phyloP scores from a whole-genome alignment of 1,140 invertebrate genomes.

The Monomorium pharaonis region DNA sequence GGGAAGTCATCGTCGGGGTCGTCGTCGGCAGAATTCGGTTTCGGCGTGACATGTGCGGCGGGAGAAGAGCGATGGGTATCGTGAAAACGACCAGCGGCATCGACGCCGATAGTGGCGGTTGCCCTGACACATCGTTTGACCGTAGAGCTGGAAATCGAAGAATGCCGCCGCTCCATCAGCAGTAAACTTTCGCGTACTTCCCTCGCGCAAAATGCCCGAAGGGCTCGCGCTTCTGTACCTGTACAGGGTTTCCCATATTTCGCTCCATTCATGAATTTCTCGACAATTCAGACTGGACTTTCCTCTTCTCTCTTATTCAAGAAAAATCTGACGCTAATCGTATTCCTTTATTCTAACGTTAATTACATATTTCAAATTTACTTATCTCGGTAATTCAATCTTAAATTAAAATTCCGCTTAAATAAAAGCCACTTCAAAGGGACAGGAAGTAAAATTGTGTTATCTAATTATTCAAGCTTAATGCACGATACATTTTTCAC shows the following conservation, averaged over 20 bases:
- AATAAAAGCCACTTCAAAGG: slow-evolving; percentile 1
- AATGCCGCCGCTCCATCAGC: slow-evolving; percentile 72
- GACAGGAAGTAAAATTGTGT: background rate
- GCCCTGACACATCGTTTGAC: slow-evolving; percentile 67
- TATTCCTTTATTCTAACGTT: background rate
- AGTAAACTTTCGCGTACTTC: slow-evolving; percentile 73
- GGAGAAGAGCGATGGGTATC: slow-evolving; percentile 50
- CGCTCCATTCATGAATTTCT: background rate
- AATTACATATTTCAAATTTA: slow-evolving; percentile 1
- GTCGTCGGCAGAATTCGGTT: slow-evolving; percentile 31
- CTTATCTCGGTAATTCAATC: background rate
- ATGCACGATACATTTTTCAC: background rate
- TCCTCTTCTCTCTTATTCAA: background rate
- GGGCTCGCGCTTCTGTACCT: background rate
- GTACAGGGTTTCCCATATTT: background rate
- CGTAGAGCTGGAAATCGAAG: slow-evolving; percentile 72
- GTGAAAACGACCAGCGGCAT: slow-evolving; percentile 24
- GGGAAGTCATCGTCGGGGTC: slow-evolving; percentile 12
- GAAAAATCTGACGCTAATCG: background rate
- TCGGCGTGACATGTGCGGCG: slow-evolving; percentile 10
- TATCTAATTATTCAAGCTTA: background rate
- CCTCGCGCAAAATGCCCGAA: slow-evolving; percentile 37
- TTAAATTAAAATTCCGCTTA: slow-evolving; percentile 9
- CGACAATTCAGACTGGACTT: background rate
- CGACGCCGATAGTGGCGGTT: slow-evolving; percentile 1